These are phyloP conservation scores for Chiloscyllium punctatum DNA, from an alignment of 2,797 vertebrate genomes.

Conservation along the genomic window DNA sequence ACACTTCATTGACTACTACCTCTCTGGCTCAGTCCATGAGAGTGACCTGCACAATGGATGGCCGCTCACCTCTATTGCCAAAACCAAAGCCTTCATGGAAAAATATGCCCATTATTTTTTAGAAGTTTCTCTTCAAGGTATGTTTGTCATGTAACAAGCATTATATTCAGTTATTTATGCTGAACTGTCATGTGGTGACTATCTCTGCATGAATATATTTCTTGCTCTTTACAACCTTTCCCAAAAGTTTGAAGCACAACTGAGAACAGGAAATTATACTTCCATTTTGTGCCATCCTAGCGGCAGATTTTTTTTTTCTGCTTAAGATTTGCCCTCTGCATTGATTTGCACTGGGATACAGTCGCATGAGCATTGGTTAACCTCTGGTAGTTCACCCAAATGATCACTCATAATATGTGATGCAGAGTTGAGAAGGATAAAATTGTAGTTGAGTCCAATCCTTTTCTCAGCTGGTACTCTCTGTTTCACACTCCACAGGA, in stretches of 20 bases:
- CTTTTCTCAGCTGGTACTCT: background rate
- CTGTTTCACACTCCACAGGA: background rate
- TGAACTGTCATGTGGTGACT: background rate
- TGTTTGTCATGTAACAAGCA: background rate
- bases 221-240: background rate
- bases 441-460: background rate
- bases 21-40: conserved; percentile 70
- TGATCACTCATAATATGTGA: background rate
- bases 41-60: conserved; percentile 78
- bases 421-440: background rate
- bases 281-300: background rate
- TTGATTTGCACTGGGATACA: background rate
- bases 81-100: conserved; percentile 79
- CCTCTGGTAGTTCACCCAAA: background rate
- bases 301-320: background rate
- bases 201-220: background rate
- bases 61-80: conserved; percentile 69
- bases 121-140: conserved; percentile 84
- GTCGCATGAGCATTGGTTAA: background rate
- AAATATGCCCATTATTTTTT: conserved; percentile 87
- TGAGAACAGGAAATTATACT: background rate
- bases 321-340: background rate
- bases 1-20: conserved; percentile 92
- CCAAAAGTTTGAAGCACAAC: background rate
- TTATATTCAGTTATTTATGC: background rate